These are phyloP conservation scores for Eupithecia abbreviata DNA, from an alignment of 2,888 invertebrate species.

Conservation along the genomic window DNA sequence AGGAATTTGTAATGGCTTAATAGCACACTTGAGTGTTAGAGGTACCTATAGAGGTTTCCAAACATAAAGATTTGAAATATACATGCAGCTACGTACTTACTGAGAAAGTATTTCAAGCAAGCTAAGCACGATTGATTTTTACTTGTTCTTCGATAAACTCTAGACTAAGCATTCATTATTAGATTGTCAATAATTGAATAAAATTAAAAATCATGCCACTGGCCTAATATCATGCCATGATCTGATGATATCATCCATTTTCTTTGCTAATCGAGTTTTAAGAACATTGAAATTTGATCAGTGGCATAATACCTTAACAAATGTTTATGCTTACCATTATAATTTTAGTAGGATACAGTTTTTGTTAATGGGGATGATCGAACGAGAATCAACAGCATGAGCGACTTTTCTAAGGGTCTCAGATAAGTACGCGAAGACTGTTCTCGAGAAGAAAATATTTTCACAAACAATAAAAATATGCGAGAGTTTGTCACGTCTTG, in stretches of 20 bases:
- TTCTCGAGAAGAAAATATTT: not conserved
- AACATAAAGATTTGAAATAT: not conserved
- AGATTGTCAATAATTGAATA: not conserved
- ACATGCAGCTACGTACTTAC: not conserved
- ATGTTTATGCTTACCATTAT: constrained; percentile 1
- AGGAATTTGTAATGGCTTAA: not conserved
- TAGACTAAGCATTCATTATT: not conserved
- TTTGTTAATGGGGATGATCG: not conserved
- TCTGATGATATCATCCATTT: not conserved
- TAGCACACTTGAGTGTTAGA: not conserved
- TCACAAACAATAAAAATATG: not conserved
- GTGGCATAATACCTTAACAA: constrained; percentile 1
- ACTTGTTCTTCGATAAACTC: not conserved
- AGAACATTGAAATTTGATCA: not conserved
- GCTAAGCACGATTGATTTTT: not conserved
- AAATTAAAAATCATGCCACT: constrained; percentile 7
- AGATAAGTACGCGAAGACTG: not conserved
- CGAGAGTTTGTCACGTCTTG: not conserved
- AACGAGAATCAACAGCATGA: not conserved
- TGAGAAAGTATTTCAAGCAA: not conserved
- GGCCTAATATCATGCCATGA: not conserved
- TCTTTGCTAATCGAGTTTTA: not conserved
- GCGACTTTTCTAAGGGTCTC: not conserved
- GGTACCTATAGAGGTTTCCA: not conserved
- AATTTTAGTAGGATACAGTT: constrained; percentile 7